Base-by-base conservation (phyloP, 2,113 vertebrate species). In the Ammospiza nelsoni region DNA sequence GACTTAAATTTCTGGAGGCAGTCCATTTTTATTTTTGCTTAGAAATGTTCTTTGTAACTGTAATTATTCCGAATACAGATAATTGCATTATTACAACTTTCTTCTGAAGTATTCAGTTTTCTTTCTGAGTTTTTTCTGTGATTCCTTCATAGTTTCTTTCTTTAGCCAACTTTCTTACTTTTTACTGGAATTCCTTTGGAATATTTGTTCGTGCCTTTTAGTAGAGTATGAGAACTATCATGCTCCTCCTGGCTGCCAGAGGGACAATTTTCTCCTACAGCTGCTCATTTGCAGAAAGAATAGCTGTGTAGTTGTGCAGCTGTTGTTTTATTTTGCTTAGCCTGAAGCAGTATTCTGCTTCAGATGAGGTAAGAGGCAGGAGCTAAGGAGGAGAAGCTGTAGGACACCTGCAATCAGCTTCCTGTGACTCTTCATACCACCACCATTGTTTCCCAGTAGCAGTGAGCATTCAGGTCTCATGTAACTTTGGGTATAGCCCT, bases 321-420 rank as follows among this genome's bases (percentile, higher is more conserved):
- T 96, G 94, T 97, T 96, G 95, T 96, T 91, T 94, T 84, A 97
- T 89, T 96, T 96, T 92, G 72, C 87, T 92, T 96, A 96, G 92
- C 95, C 95, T 27, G 72, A 51, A 97, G 95, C 85, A 75, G 8
- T 86, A 68, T 81, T 94, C 88, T 95, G 11, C 73, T 89, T 92
- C 0, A 7, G 54, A 87, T 96, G 94, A 95, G 78, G 96, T 93
- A 94, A 94, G 92, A 95, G 90, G 65, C 68, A 90, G 72, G 55
- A 93, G 67, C 79, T 86, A 48, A 71, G 89, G 85, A 91, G 74
- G 59, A 95, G 91, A 94, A 93, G 86, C 80, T 95, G 48, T 33
- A 76, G 76, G 48, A 95, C 93, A 92, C 92, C 90, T 96, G 86
- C 81, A 94, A 0, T 95, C 84, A 86, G 48, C 67, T 95, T 86